These are phyloP conservation scores for Thalpophila matura DNA, from an alignment of 2,888 invertebrate species.

Conservation along the genomic window DNA sequence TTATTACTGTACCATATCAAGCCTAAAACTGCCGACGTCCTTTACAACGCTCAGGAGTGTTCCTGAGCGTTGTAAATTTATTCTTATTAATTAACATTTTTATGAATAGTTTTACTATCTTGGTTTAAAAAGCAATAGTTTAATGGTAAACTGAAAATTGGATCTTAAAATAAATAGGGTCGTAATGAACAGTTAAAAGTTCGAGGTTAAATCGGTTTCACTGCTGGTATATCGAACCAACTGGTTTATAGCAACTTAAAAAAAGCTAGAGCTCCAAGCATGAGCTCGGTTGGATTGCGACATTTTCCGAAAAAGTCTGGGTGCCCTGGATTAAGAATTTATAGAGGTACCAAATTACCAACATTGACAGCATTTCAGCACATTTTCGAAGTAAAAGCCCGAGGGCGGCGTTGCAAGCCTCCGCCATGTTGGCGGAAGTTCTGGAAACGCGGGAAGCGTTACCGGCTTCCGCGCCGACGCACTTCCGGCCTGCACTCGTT, in stretches of 20 bases:
- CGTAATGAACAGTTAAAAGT: not conserved
- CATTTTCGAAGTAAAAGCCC: conserved; percentile 38
- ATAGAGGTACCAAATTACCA: conserved; percentile 40
- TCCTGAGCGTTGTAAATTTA: too few relatives aligned
- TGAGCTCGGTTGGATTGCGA: conserved; percentile 19
- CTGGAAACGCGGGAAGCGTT: conserved; percentile 71
- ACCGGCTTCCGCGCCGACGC: conserved; percentile 73
- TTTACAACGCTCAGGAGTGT: too few relatives aligned
- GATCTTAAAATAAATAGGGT: not conserved
- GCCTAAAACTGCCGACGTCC: too few relatives aligned
- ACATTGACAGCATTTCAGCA: conserved; percentile 47
- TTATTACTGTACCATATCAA: too few relatives aligned
- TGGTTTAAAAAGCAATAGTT: not conserved
- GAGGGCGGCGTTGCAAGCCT: conserved; percentile 41
- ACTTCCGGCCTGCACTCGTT: conserved; percentile 73
- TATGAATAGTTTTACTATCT: conserved; percentile 18
- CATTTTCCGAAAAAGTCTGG: conserved; percentile 19
- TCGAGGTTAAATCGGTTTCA: conserved; percentile 1
- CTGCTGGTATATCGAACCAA: not conserved
- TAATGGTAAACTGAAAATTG: not conserved
- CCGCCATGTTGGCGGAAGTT: conserved; percentile 70
- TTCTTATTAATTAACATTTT: conserved; percentile 32
- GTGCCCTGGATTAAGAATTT: conserved; percentile 27
- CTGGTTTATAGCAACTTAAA: conserved; percentile 4
- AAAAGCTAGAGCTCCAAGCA: conserved; percentile 26